A percentile compares a stretch with the other conserved stretches of the same genome.
phyloP scores from a whole-genome alignment of 2,113 vertebrate species.

The Phyllostomus discolor region DNA sequence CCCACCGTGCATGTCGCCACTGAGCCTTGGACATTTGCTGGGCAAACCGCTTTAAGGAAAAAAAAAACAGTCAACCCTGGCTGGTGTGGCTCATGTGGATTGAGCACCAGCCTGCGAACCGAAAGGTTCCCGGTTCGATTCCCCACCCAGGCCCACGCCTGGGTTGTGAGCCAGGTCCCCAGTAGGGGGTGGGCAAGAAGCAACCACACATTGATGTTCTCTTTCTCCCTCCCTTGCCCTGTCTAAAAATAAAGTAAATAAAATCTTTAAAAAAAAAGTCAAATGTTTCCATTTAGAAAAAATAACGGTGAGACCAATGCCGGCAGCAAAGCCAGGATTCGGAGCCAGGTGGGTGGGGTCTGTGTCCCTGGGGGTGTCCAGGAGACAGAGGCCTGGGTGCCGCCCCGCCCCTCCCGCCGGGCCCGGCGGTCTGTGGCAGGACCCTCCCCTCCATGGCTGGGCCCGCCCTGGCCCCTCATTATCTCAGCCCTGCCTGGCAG shows the following conservation, averaged over 20 bases:
- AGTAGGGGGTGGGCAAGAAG: too few species aligned
- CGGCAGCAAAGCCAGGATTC: fast-evolving
- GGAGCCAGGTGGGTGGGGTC: fast-evolving
- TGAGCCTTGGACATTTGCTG: neutral
- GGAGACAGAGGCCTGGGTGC: neutral
- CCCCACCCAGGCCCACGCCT: too few species aligned
- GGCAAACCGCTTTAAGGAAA: neutral
- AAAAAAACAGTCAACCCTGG: neutral
- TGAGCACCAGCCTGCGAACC: too few species aligned
- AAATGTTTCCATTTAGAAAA: neutral
- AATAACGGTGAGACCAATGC: fast-evolving
- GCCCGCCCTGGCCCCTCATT: slow-evolving; percentile 64
- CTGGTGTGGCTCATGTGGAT: too few species aligned
- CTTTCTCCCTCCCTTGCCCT: too few species aligned
- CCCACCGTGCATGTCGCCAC: fast-evolving
- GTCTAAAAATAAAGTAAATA: too few species aligned
- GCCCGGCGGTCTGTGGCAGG: too few species aligned
- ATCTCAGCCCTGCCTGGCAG: slow-evolving; percentile 74
- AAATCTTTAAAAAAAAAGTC: neutral
- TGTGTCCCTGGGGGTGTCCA: fast-evolving
- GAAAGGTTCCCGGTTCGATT: too few species aligned
- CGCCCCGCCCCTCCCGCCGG: neutral
- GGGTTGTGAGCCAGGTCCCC: too few species aligned
- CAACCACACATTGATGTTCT: too few species aligned
- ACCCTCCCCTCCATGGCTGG: too few species aligned